phyloP scores from a whole-genome alignment of 2,113 vertebrate species.

The Oceanites oceanicus region DNA sequence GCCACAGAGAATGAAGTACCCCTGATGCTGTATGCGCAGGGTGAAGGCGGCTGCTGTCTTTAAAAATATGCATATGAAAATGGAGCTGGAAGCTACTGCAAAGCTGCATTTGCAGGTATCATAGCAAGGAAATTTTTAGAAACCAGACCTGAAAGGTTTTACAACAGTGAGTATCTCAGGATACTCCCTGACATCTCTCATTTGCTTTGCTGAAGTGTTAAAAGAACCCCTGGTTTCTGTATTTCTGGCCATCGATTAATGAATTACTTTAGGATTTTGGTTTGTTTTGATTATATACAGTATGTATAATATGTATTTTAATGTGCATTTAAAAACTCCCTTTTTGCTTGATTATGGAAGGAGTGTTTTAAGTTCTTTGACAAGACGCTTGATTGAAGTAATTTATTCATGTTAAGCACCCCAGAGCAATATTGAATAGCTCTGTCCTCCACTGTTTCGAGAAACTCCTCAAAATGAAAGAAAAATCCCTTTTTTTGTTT shows the following conservation, averaged over 20 bases:
- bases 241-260: neutral
- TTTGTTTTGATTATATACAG: neutral
- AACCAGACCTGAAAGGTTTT: neutral
- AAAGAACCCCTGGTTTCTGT: neutral
- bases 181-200: neutral
- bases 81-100: neutral
- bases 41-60: neutral
- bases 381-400: neutral
- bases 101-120: conserved; percentile 25
- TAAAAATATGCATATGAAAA: neutral
- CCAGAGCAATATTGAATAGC: neutral
- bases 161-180: neutral
- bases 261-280: neutral
- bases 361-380: neutral
- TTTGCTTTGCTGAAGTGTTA: neutral
- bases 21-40: accelerated
- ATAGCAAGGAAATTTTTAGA: neutral
- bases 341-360: neutral
- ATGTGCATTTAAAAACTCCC: neutral
- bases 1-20: neutral
- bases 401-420: neutral
- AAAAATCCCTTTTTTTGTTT: neutral
- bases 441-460: neutral
- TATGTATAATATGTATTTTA: neutral
- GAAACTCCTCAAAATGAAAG: neutral